Evolutionary conservation across 2,113 vertebrate genomes (phyloP).

Genomic region (Pitta sordida): DNA sequence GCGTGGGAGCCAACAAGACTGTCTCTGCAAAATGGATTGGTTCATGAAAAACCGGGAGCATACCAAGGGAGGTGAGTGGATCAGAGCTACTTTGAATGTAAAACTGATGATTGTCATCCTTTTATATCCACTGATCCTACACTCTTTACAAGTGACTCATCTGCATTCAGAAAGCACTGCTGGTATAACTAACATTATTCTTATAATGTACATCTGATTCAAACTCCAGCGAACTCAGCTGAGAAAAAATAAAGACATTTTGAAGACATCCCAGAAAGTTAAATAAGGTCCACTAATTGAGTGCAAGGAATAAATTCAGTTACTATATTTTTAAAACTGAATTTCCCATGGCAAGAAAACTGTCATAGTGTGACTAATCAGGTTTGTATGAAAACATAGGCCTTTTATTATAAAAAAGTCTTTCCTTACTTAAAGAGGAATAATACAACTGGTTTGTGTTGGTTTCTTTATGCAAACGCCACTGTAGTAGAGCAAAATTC

Average conservation of each 20-base stretch:
- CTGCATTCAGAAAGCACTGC: background rate
- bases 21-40: background rate
- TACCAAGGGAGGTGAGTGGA: background rate
- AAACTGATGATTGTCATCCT: background rate
- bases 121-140: background rate
- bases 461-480: background rate
- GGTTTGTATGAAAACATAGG: background rate
- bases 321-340: background rate
- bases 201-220: background rate
- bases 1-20: background rate
- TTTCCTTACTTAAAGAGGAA: background rate
- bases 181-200: background rate
- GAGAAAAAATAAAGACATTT: background rate
- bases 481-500: background rate
- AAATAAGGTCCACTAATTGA: background rate
- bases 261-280: background rate
- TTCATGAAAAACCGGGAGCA: background rate
- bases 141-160: background rate
- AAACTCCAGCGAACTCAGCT: background rate
- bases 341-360: background rate
- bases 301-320: background rate
- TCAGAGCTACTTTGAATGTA: background rate
- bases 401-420: background rate
- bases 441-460: background rate
- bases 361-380: background rate